These are phyloP conservation scores for Xestia c-nigrum DNA, from an alignment of 2,888 invertebrate species.

Conservation along the genomic window DNA sequence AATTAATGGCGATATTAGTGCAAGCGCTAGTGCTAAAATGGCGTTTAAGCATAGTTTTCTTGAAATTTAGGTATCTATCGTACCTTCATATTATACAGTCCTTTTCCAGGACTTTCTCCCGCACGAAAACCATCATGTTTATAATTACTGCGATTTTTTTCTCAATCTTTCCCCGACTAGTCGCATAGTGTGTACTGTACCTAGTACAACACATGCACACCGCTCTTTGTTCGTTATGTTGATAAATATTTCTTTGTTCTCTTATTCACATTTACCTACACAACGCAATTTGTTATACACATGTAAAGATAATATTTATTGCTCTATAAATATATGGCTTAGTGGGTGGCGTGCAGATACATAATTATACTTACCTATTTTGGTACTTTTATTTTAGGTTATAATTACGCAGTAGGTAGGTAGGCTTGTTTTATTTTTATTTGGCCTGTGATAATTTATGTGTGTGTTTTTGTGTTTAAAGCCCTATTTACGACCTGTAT, in stretches of 20 bases:
- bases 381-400: not conserved
- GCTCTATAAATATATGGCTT: conserved; percentile 19
- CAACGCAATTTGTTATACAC: conserved; percentile 26
- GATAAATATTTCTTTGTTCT: conserved; percentile 59
- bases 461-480: too few relatives aligned
- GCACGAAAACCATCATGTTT: not conserved
- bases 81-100: not conserved
- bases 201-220: not conserved
- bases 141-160: conserved; percentile 7
- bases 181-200: conserved; percentile 8
- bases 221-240: conserved; percentile 13
- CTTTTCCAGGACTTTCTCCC: not conserved
- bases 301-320: conserved; percentile 28
- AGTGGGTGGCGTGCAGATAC: not conserved
- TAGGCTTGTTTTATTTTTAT: not conserved
- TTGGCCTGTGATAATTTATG: not conserved
- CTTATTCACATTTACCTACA: conserved; percentile 13
- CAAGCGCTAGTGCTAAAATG: not conserved
- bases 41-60: not conserved
- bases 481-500: not conserved
- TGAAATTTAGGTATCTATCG: not conserved
- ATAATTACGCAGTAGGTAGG: conserved; percentile 13
- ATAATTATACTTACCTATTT: not conserved
- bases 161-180: not conserved
- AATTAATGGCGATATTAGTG: not conserved